These are phyloP conservation scores for Hystrix brachyura DNA, from an alignment of 2,113 vertebrate genomes.

Conservation along the genomic window DNA sequence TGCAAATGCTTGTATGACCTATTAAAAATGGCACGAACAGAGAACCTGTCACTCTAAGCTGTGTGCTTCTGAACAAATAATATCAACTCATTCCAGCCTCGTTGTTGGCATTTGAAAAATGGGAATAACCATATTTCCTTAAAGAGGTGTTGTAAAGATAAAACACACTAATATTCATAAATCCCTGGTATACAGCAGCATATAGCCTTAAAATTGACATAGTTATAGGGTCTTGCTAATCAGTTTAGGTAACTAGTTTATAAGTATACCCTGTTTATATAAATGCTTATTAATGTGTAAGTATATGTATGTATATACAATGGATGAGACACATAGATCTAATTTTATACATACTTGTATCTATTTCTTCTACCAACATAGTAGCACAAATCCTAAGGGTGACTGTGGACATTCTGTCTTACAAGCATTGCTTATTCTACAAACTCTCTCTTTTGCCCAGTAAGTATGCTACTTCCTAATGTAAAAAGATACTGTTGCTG, in stretches of 20 bases:
- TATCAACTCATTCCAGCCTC: not conserved
- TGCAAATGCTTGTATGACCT: not conserved
- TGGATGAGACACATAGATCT: not conserved
- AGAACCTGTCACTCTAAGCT: not conserved
- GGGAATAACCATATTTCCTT: not conserved
- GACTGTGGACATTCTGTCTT: not conserved
- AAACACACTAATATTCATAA: not conserved
- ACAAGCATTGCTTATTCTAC: not conserved
- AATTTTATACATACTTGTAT: not conserved
- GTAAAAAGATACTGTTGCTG: not conserved
- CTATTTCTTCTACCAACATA: not conserved
- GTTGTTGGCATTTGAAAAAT: constrained; percentile 20
- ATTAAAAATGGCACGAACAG: not conserved
- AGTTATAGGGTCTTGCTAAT: not conserved
- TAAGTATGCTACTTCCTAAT: not conserved
- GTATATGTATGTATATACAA: not conserved
- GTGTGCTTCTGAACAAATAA: not conserved
- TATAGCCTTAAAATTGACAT: not conserved
- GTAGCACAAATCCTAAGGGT: not conserved
- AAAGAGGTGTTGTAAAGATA: not conserved
- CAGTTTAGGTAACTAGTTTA: not conserved
- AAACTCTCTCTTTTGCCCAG: not conserved
- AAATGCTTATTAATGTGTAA: not conserved
- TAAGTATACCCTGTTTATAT: not conserved
- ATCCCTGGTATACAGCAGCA: not conserved